phyloP scores from a whole-genome alignment of 2,797 vertebrate genomes.

The Lepus townsendii region DNA sequence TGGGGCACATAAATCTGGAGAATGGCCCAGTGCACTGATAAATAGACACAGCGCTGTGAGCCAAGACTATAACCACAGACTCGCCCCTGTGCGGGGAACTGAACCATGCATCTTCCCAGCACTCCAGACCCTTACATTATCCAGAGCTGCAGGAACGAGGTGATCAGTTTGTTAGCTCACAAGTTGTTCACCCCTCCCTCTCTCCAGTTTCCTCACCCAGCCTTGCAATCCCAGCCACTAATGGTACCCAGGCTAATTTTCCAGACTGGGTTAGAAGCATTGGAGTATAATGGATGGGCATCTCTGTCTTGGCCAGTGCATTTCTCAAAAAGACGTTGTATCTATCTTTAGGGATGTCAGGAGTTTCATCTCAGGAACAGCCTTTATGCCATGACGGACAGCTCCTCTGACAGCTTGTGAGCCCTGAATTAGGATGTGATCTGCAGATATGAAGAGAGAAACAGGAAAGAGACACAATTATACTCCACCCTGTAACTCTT shows the following conservation, averaged over 20 bases:
- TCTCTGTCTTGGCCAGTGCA: neutral
- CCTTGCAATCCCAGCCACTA: neutral
- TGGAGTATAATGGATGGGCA: neutral
- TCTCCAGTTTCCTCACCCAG: neutral
- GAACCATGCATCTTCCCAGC: neutral
- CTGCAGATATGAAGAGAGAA: neutral
- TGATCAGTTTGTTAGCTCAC: neutral
- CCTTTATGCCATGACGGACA: neutral
- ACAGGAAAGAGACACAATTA: neutral
- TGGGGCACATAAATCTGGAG: constrained; percentile 42
- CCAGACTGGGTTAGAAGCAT: neutral
- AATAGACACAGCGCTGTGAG: neutral
- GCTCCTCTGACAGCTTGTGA: neutral
- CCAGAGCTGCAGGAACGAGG: neutral
- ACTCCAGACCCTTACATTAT: neutral
- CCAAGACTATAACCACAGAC: neutral
- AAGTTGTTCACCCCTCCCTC: fast-evolving
- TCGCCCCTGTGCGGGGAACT: neutral
- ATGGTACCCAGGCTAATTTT: neutral
- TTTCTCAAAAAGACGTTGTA: neutral
- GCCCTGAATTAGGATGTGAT: neutral
- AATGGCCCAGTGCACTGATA: neutral
- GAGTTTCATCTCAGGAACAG: neutral
- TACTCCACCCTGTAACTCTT: neutral
- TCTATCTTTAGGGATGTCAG: neutral